Evolutionary conservation across 2,888 invertebrate genomes (phyloP), one percentile per base, ranked within the genome.

Genomic region (Iselma pallidipennis): DNA sequence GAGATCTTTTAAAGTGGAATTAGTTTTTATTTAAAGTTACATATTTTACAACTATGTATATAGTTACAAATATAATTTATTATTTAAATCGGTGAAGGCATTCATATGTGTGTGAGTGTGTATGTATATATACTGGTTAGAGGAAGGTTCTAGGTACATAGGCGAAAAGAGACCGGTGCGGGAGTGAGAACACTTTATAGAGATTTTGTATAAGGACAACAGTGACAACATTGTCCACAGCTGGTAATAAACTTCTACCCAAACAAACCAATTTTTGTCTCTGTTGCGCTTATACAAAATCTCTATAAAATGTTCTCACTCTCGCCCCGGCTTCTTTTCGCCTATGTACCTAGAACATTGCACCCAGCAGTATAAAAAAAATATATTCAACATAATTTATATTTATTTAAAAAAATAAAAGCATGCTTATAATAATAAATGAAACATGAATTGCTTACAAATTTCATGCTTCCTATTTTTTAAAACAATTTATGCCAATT

Each of bases 31-130:
- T 42, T 12, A 21, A 55, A 42, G 19, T 29, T 49, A 9, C 55
- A 59, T 45, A 55, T 57, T 61, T 52, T 57, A 54, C 57, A 57
- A 57, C 37, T 16, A 61, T 49, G 26, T 28, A 37, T 16, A 53
- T 57, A 61, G 49, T 57, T 57, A 61, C 57, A 61, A 61, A 61
- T 61, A 61, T 61, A 61, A 52, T 56, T 57, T 42, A 59, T 57
- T 49, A 14, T 28, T 50, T 29, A 29, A 19, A 50, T 29, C 50
- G 29, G 25, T 50, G 50, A 29, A 26, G 50, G 50, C 50, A 37
- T 37, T 37, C 37, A 37, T 37, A 37, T 16, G 37, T 37, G 37
- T 37, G 16, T 37, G 2, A 4, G 2, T 37, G 19, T 37, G 2
- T 16, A 4, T 33, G 5, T 2, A n/a, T 37, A 37, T 37, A n/a